A percentile compares a stretch with the other conserved stretches of the same genome.
Evolutionary conservation across 2,888 invertebrate species (phyloP).

Genomic region (Chirona hameri): DNA sequence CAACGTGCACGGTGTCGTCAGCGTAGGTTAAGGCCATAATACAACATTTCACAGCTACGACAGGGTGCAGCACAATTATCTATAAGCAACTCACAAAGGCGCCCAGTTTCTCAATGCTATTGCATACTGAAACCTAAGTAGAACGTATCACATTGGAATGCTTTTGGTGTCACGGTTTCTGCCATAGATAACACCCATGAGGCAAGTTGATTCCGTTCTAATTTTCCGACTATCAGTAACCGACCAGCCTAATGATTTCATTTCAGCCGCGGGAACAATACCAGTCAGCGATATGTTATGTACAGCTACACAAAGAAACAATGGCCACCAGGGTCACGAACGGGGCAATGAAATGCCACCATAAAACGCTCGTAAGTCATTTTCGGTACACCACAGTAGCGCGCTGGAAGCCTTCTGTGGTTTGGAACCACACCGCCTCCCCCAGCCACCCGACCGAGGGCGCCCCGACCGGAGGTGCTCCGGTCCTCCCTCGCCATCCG

Average conservation of each 20-base stretch:
- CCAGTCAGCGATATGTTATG: background rate
- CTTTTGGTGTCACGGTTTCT: too few relatives aligned
- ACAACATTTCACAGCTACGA: too few relatives aligned
- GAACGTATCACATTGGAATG: too few relatives aligned
- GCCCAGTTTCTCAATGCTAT: too few relatives aligned
- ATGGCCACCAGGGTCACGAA: background rate
- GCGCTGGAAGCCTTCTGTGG: background rate
- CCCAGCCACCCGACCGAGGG: background rate
- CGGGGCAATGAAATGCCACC: background rate
- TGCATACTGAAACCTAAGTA: too few relatives aligned
- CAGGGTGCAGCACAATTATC: too few relatives aligned
- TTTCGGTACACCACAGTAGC: background rate
- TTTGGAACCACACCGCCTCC: background rate
- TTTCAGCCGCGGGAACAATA: background rate
- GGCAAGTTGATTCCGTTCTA: background rate
- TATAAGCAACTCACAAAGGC: too few relatives aligned
- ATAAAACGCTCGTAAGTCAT: background rate
- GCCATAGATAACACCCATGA: too few relatives aligned
- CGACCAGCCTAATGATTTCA: background rate
- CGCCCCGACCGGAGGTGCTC: background rate
- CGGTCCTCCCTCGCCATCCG: background rate
- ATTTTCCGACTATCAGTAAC: background rate
- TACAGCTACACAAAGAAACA: background rate
- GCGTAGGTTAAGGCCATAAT: too few relatives aligned
- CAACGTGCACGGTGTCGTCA: too few relatives aligned